These are phyloP conservation scores for Palaemon carinicauda DNA, from an alignment of 1,140 invertebrate species.

Conservation along the genomic window DNA sequence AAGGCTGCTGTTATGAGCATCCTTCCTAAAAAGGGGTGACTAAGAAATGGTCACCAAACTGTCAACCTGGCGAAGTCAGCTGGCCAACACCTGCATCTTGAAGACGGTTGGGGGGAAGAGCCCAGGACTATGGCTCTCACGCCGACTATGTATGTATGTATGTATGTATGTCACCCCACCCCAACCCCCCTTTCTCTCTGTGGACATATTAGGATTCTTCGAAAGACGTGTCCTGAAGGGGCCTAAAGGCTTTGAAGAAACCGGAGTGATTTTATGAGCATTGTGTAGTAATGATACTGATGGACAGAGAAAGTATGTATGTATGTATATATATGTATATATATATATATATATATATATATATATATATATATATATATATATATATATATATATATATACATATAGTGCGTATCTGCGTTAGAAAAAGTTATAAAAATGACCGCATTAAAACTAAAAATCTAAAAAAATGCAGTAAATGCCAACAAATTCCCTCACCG, in stretches of 20 bases:
- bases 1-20: neutral
- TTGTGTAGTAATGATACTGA: neutral
- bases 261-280: neutral
- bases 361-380: neutral
- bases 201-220: neutral
- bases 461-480: too few relatives aligned
- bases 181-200: neutral
- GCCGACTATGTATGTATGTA: too few relatives aligned
- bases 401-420: neutral
- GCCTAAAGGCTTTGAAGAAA: neutral
- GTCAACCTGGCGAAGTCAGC: constrained; percentile 24
- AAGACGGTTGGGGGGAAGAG: neutral
- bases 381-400: neutral
- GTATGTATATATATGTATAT: neutral
- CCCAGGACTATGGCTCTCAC: too few relatives aligned
- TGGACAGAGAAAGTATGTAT: neutral
- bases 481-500: too few relatives aligned
- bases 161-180: too few relatives aligned
- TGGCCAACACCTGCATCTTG: constrained; percentile 25
- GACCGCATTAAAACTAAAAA: too few relatives aligned
- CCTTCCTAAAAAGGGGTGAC: neutral
- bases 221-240: neutral
- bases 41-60: neutral
- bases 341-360: constrained; percentile 4
- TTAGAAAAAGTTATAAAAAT: too few relatives aligned